Evolutionary conservation across 2,888 invertebrate genomes (phyloP), one percentile per base, ranked within the genome.

Genomic region (Mythimna impura): DNA sequence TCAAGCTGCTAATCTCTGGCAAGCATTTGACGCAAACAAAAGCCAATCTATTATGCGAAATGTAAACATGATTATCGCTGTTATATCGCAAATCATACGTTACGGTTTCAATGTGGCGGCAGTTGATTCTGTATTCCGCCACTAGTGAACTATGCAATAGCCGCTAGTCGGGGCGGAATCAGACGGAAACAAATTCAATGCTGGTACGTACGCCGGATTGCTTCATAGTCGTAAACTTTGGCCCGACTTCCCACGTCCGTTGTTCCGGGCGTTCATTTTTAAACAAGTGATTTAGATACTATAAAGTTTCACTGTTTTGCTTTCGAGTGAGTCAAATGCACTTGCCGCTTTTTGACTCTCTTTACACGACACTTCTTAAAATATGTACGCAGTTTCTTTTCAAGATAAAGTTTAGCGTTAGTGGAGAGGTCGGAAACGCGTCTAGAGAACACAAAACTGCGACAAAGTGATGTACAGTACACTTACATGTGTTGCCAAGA

Each of bases 251-350:
- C 89, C 86, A 83, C 89, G 89, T 89, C 89, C 89, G 90, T 91
- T 92, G 92, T 88, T 91, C 82, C 85, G 83, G 82, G 83, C 86
- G 88, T 93, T 89, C 90, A 93, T 94, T 94, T 93, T 93, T 93
- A 93, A 94, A 92, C 91, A 90, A 91, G 90, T 90, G 89, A 94
- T 92, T 92, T 92, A 93, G 91, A 88, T 87, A 89, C 89, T 88
- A 89, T 87, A 89, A 89, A 88, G 87, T 90, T 90, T 87, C 82
- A 79, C 84, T 87, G 80, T 82, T 86, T 82, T 78, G 79, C 78
- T 83, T 78, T 78, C 77, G 62, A 78, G 72, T 67, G 65, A 81
- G 79, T 81, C 76, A 78, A 85, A 85, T 85, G 86, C 86, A 87
- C 74, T 87, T 79, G 81, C 78, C 79, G 78, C 73, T 70, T 71